phyloP scores from a whole-genome alignment of 2,888 invertebrate species.

The Acronicta alni region DNA sequence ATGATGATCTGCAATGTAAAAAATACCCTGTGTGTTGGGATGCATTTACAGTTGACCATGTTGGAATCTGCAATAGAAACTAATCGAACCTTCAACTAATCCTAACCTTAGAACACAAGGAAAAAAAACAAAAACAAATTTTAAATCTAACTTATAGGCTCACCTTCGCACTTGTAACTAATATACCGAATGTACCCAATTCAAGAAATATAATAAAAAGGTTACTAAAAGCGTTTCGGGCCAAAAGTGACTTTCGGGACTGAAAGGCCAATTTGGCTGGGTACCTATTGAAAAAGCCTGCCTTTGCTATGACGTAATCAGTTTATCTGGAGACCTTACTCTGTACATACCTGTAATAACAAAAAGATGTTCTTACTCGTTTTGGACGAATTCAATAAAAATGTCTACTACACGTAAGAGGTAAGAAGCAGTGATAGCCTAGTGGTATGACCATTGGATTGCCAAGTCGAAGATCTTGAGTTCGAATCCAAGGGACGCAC shows the following conservation, averaged over 20 bases:
- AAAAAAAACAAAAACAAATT: no score
- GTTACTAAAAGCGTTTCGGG: constrained; percentile 1
- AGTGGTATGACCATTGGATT: no score
- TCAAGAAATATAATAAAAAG: constrained; percentile 1
- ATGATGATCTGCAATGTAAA: no score
- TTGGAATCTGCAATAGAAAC: no score
- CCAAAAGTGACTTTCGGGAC: constrained; percentile 20
- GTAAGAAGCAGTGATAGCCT: no score
- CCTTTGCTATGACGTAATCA: constrained; percentile 32
- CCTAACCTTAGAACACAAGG: no score
- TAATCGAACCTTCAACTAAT: no score
- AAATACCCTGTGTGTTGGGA: no score
- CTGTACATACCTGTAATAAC: not conserved
- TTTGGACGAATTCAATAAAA: not conserved
- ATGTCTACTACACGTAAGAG: not conserved
- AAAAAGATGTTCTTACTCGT: not conserved
- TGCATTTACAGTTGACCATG: no score
- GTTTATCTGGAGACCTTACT: constrained; percentile 16
- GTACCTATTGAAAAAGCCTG: constrained; percentile 22
- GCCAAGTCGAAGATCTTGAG: no score
- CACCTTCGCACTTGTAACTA: not conserved
- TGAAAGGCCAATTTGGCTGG: constrained; percentile 35
- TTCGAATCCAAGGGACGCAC: no score
- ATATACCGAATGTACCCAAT: not conserved
- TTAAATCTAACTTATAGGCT: no score